A percentile compares a stretch with the other conserved stretches of the same genome.
Evolutionary conservation across 2,797 vertebrate genomes (phyloP).

Genomic region (Nyctibius grandis): DNA sequence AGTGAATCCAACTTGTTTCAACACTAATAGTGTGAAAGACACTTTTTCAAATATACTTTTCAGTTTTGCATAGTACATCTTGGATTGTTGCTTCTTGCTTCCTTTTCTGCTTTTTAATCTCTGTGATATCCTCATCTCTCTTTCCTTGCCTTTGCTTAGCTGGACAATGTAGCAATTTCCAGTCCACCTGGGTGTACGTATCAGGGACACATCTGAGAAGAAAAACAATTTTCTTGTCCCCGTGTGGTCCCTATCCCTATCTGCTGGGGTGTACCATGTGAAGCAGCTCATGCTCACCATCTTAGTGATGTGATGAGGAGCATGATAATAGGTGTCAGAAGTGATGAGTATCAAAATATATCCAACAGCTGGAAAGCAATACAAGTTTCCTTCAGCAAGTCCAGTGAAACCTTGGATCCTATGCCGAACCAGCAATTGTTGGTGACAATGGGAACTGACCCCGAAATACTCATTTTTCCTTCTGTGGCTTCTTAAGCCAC

Average conservation of each 20-base stretch:
- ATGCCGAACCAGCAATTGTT: neutral
- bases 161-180: neutral
- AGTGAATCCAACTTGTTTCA: neutral
- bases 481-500: neutral
- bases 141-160: neutral
- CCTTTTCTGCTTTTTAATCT: neutral
- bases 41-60: neutral
- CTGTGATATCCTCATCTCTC: neutral
- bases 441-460: neutral
- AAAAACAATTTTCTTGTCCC: neutral
- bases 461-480: neutral
- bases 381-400: neutral
- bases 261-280: neutral
- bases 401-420: neutral
- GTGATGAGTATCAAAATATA: neutral
- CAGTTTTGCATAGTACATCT: neutral
- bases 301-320: neutral
- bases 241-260: accelerated
- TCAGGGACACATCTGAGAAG: neutral
- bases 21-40: neutral
- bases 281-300: neutral
- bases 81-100: neutral
- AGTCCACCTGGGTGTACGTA: accelerated
- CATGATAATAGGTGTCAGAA: neutral
- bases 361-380: neutral